Evolutionary conservation across 2,113 vertebrate species (phyloP).

Genomic region (Corythaeola cristata): DNA sequence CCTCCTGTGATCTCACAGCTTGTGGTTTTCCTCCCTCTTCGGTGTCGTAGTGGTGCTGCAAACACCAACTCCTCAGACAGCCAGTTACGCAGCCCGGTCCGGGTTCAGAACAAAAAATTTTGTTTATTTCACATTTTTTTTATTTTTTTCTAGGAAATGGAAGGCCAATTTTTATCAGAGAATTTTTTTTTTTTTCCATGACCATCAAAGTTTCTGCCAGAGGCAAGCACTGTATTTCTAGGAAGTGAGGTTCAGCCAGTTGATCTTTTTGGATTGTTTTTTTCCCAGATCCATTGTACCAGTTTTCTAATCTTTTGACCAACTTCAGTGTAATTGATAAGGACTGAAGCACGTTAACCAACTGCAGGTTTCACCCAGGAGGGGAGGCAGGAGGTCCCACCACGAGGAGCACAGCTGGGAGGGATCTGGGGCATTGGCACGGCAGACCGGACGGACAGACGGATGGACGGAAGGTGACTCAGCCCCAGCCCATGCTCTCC

Average conservation of each 20-base stretch:
- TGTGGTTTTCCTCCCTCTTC: neutral
- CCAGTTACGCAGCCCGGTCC: fast-evolving
- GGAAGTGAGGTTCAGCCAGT: neutral
- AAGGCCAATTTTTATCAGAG: neutral
- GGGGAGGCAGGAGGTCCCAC: neutral
- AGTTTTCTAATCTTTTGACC: neutral
- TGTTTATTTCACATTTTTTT: neutral
- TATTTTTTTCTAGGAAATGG: neutral
- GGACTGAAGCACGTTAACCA: neutral
- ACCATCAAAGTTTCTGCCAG: neutral
- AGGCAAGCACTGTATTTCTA: neutral
- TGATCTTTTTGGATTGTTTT: neutral
- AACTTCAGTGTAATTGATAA: neutral
- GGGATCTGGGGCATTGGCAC: fast-evolving
- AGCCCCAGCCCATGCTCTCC: neutral
- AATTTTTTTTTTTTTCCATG: neutral
- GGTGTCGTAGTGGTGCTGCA: fast-evolving
- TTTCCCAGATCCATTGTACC: neutral
- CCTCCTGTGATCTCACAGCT: neutral
- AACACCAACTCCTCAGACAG: neutral
- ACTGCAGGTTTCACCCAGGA: neutral
- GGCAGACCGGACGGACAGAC: too few relatives aligned
- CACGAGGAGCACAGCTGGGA: fast-evolving
- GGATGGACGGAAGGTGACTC: fast-evolving
- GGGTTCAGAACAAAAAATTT: too few relatives aligned